Percentiles rank a stretch among this genome's conserved stretches.
Conservation (phyloP, 2,113 vertebrate genomes). For the Hyla sarda region DNA sequence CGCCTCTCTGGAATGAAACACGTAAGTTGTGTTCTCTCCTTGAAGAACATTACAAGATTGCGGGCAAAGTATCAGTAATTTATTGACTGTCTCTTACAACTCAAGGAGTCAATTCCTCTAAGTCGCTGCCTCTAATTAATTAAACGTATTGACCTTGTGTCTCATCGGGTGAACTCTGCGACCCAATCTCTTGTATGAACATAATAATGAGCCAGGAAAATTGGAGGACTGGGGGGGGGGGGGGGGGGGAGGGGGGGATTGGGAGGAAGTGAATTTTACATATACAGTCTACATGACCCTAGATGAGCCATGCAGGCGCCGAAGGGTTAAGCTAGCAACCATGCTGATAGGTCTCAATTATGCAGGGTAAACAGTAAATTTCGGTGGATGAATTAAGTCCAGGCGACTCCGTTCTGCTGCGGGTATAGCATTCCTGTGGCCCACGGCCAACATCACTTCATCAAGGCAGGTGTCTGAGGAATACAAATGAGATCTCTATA, state of each 20-base stretch:
- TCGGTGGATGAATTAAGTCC: background rate
- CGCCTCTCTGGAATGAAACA: background rate
- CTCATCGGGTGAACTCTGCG: background rate
- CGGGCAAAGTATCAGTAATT: constrained; percentile 11
- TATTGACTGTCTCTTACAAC: constrained; percentile 5
- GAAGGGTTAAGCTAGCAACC: background rate
- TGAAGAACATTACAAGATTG: constrained; percentile 10
- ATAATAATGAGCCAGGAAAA: background rate
- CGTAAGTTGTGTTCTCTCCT: background rate
- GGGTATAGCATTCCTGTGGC: constrained; percentile 25
- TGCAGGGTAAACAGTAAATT: constrained; percentile 28
- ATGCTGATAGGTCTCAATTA: background rate
- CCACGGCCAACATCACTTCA: constrained; percentile 3
- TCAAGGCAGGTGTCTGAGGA: constrained; percentile 31
- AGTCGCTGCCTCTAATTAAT: constrained; percentile 24
- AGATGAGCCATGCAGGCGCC: background rate
- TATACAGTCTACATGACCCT: background rate
- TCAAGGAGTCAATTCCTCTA: constrained; percentile 15
- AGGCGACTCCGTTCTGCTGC: background rate
- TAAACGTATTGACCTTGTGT: constrained; percentile 18
- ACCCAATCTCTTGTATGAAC: background rate
- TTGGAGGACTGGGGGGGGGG: background rate
- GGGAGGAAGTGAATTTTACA: background rate
- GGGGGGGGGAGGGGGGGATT: background rate
- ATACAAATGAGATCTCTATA: constrained; percentile 46